Percentiles rank a stretch among this genome's conserved stretches.
phyloP scores from a whole-genome alignment of 2,113 vertebrate species.

The Anoplopoma fimbria region DNA sequence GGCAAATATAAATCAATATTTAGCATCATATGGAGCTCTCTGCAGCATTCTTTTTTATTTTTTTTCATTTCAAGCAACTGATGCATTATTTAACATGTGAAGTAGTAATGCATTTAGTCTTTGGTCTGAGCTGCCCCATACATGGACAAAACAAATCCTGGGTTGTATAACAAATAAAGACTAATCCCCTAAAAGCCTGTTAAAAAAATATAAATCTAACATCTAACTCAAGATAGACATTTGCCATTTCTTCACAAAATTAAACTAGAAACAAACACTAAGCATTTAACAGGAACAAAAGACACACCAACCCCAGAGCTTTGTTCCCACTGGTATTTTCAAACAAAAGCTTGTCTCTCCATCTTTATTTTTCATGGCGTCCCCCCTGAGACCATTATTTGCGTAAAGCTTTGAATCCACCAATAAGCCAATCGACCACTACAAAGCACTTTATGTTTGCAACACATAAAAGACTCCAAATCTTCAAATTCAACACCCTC shows the following conservation, averaged over 20 bases:
- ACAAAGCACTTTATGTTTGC: conserved; percentile 5
- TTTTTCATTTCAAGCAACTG: not conserved
- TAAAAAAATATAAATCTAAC: not conserved
- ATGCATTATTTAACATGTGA: not conserved
- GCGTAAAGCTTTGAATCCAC: not conserved
- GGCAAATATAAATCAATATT: not conserved
- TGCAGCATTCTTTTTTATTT: not conserved
- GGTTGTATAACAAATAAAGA: not conserved
- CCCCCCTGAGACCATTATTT: conserved; percentile 5
- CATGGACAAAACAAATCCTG: not conserved
- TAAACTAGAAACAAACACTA: not conserved
- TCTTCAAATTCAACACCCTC: conserved; percentile 20
- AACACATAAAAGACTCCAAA: conserved; percentile 9
- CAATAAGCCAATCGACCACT: conserved; percentile 3
- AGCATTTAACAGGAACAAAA: conserved; percentile 8
- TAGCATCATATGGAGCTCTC: too few relatives aligned
- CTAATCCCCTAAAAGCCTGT: not conserved
- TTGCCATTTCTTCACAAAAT: not conserved
- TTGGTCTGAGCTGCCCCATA: not conserved
- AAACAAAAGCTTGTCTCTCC: conserved; percentile 12
- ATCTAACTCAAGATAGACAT: not conserved
- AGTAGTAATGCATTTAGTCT: not conserved
- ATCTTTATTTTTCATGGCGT: not conserved
- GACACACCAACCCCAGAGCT: not conserved
- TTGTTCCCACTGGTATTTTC: conserved; percentile 34